Evolutionary conservation across 2,888 invertebrate species (phyloP).

Genomic region (Ophioninae sp.): DNA sequence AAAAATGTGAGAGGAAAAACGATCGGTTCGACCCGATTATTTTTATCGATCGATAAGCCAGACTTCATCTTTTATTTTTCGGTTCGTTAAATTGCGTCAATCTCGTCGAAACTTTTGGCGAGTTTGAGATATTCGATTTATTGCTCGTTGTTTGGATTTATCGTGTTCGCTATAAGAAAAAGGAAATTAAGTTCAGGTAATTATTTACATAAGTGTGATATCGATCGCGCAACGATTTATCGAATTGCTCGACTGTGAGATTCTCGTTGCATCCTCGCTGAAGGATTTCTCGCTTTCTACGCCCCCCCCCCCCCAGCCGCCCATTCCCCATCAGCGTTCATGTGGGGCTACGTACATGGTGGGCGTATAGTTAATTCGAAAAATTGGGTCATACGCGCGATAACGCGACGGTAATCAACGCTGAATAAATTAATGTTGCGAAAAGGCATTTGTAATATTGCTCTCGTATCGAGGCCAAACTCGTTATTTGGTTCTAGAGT

Average conservation of each 20-base stretch:
- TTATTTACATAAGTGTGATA: constrained; percentile 33
- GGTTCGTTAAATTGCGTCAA: background rate
- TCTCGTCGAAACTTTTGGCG: background rate
- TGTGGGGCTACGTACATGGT: constrained; percentile 1
- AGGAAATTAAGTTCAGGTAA: constrained; percentile 31
- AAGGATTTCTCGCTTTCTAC: background rate
- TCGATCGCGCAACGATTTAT: background rate
- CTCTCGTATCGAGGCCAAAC: constrained; percentile 8
- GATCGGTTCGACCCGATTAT: constrained; percentile 31
- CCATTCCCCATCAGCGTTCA: no score
- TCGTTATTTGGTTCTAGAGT: constrained; percentile 21
- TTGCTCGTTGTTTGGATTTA: constrained; percentile 5
- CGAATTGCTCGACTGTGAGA: constrained; percentile 27
- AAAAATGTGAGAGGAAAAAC: constrained; percentile 29
- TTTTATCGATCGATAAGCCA: constrained; percentile 30
- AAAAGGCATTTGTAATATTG: constrained; percentile 12
- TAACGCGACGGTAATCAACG: constrained; percentile 10
- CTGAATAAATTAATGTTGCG: constrained; percentile 29
- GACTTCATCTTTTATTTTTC: background rate
- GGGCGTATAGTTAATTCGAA: constrained; percentile 17
- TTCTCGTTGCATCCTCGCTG: constrained; percentile 2
- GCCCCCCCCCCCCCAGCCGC: background rate
- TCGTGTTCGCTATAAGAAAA: constrained; percentile 12
- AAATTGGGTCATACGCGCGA: constrained; percentile 38
- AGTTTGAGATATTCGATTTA: constrained; percentile 14